Evolutionary conservation across 2,113 vertebrate species (phyloP), one percentile per base, ranked within the genome.

Genomic region (Climacteris rufus): DNA sequence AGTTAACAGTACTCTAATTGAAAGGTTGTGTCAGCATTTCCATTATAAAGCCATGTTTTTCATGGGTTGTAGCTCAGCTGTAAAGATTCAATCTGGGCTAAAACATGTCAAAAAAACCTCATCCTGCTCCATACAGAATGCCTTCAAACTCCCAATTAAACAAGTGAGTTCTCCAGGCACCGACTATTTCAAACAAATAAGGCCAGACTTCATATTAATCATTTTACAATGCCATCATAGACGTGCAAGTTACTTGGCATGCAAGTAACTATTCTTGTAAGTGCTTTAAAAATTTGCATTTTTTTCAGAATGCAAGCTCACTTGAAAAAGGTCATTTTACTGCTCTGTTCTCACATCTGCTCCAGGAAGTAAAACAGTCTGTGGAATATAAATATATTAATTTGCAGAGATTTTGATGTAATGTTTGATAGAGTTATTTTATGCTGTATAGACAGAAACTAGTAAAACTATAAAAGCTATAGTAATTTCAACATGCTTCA

Each of bases 11-110:
- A 91, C 64, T 90, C 69, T 97, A 96, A 96, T 96, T 97, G 94
- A 97, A 95, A 94, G 94, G 82, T 91, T 69, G 33, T 94, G 89
- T 86, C 78, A 97, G 92, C 90, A 97, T 97, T 97, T 97, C 96
- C 95, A 95, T 95, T 85, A 82, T 86, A 97, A 97, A 94, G 77
- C 91, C 79, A 70, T 92, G 75, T 96, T 96, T 97, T 97, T 96
- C 90, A 93, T 93, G 83, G 89, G 90, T 92, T 97, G 89, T 97
- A 96, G 96, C 61, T 97, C 94, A 97, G 84, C 91, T 96, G 77
- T 96, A 94, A 97, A 94, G 87, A 97, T 87, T 94, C 83, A 97
- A 23, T 96, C 81, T 95, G 71, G 65, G 65, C 47, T 93, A 71
- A 97, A 96, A 97, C 83, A 84, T 77, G 87, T 80, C 84, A 85